Percentiles rank a stretch among this genome's conserved stretches.
These are phyloP conservation scores for Falco cherrug DNA, from an alignment of 2,797 vertebrate genomes.

Conservation along the genomic window DNA sequence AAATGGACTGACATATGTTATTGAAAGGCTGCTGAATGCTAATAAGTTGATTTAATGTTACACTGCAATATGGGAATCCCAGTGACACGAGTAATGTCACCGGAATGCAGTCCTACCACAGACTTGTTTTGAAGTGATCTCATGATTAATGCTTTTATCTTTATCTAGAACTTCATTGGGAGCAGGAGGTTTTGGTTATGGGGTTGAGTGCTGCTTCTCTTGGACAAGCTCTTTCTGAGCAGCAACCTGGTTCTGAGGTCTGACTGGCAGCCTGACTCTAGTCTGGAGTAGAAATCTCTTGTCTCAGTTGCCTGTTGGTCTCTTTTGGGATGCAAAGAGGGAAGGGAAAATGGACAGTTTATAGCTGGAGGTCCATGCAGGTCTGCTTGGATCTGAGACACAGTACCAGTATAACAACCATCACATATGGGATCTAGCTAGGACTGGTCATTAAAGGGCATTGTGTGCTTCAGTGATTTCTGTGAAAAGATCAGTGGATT, in stretches of 20 bases:
- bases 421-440: not conserved
- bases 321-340: not conserved
- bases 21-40: not conserved
- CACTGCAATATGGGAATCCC: not conserved
- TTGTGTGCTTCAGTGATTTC: not conserved
- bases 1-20: not conserved
- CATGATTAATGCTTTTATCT: conserved; percentile 17
- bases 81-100: not conserved
- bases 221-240: not conserved
- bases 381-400: not conserved
- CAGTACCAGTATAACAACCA: not conserved
- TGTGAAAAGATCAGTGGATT: not conserved
- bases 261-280: fast-evolving
- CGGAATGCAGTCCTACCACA: not conserved
- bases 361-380: not conserved
- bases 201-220: not conserved
- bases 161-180: not conserved
- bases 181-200: conserved; percentile 10
- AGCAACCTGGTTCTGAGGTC: not conserved
- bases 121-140: not conserved
- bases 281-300: not conserved
- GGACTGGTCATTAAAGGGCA: not conserved
- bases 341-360: not conserved
- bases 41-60: not conserved
- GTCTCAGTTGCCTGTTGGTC: not conserved